Conservation (phyloP, 2,888 invertebrate genomes). For the Altica lythri region DNA sequence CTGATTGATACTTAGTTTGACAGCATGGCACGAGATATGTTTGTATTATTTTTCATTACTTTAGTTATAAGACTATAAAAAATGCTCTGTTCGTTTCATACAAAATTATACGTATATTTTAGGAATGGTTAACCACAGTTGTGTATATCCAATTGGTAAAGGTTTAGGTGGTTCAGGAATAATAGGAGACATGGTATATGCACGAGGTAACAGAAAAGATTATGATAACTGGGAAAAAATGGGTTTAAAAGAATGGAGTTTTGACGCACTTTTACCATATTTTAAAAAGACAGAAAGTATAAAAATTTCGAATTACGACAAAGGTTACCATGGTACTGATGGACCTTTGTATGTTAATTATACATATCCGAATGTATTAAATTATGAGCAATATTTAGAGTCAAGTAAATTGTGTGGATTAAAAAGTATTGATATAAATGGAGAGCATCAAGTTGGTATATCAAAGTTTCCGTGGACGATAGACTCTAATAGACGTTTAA, state of each 20-base stretch:
- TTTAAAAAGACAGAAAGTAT: constrained; percentile 23
- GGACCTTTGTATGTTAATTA: constrained; percentile 18
- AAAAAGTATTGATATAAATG: constrained; percentile 67
- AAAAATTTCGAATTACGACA: constrained; percentile 5
- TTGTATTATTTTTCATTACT: too few species aligned
- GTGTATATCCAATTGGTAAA: constrained; percentile 68
- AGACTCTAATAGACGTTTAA: constrained; percentile 63
- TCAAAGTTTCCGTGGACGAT: constrained; percentile 67
- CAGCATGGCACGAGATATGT: too few species aligned
- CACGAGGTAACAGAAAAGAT: constrained; percentile 80
- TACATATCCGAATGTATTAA: constrained; percentile 10
- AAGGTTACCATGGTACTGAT: constrained; percentile 15
- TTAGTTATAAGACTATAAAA: too few species aligned
- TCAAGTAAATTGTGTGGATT: constrained; percentile 64
- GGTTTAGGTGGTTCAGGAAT: constrained; percentile 78
- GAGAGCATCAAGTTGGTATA: constrained; percentile 63
- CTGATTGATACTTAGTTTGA: too few species aligned
- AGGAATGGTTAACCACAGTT: constrained; percentile 54
- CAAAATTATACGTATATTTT: too few species aligned
- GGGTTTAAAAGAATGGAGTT: constrained; percentile 65
- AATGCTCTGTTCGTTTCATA: too few species aligned
- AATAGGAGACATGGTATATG: constrained; percentile 84
- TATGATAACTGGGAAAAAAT: constrained; percentile 81
- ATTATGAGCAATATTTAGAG: constrained; percentile 36
- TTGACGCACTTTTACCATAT: constrained; percentile 56